Base-by-base conservation (phyloP, 2,888 invertebrate species). In the Cerceris ruficornis region DNA sequence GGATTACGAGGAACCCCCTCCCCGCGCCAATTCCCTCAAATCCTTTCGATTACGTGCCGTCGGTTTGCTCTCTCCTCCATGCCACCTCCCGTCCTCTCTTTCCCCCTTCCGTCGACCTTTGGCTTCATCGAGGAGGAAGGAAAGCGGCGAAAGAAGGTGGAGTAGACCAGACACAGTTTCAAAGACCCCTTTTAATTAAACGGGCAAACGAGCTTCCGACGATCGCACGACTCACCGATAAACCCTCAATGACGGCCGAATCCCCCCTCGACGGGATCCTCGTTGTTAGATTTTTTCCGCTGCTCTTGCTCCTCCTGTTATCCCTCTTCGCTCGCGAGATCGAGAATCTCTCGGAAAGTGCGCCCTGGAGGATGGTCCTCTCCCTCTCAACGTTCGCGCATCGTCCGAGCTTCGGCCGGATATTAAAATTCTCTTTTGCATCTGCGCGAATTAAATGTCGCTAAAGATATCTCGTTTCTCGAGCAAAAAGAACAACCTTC, bases 161-260 rank as follows among this genome's bases (percentile, higher is more conserved):
- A 54, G n/a, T 60, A 54, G 43, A 59, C 62, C 62, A 49, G 66
- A 60, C 54, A 42, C 61, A 55, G 68, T 71, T 71, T 77, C 77
- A 62, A 68, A 75, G 77, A 61, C n/a, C 73, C 41, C 62, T 68
- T 85, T 84, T 81, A 82, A 85, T 85, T 84, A 82, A 84, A 71
- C 78, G 64, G 54, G 17, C 72, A 77, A 75, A 70, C 75, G 77
- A 82, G 77, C 80, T 81, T 73, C 70, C 77, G 57, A 66, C 72
- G 65, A 71, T 73, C 68, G 58, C 57, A 67, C 74, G 74, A 64
- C 69, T 80, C 71, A 52, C 68, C 81, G 79, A 80, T 81, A 74
- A 83, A 83, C 74, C 81, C 75, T 79, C 74, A 83, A 79, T 64
- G 73, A 81, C 71, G 73, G 64, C 9, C 73, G 62, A 54, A 17